These are phyloP conservation scores for Dysidea cf. avara DNA, from an alignment of 37 sponge, comb jelly and placozoan genomes.

Conservation along the genomic window DNA sequence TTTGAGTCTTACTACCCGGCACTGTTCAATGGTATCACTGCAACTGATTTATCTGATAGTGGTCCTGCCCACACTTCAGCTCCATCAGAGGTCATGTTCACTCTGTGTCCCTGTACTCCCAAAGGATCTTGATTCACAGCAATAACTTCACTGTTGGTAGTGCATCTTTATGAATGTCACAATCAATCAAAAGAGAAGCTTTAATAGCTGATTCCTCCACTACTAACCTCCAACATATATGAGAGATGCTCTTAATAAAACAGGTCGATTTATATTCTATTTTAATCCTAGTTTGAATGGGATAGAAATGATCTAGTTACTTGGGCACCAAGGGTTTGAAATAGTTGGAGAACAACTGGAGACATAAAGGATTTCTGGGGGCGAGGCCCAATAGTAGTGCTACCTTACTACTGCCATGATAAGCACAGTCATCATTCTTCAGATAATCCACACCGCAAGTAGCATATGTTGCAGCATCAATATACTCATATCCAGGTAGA, in stretches of 20 bases:
- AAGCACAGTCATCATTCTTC: too few species aligned
- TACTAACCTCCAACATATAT: constrained; percentile 78
- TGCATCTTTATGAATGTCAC: constrained; percentile 62
- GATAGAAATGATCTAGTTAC: constrained; percentile 52
- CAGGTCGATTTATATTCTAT: constrained; percentile 77
- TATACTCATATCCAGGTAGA: constrained; percentile 63
- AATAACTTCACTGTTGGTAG: constrained; percentile 80
- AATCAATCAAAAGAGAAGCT: constrained; percentile 81
- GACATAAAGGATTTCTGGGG: constrained; percentile 75
- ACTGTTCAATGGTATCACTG: constrained; percentile 65
- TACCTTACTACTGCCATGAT: constrained; percentile 43
- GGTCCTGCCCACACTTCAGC: constrained; percentile 79
- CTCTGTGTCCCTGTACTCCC: constrained; percentile 53
- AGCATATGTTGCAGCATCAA: constrained; percentile 78
- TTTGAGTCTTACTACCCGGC: constrained; percentile 1
- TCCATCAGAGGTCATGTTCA: constrained; percentile 5
- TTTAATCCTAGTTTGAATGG: constrained; percentile 84
- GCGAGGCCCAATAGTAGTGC: too few species aligned
- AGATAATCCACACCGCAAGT: constrained; percentile 46
- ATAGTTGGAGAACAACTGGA: constrained; percentile 86
- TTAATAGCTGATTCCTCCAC: constrained; percentile 75
- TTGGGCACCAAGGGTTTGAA: constrained; percentile 74
- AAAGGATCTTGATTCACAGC: constrained; percentile 79
- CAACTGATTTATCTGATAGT: constrained; percentile 31
- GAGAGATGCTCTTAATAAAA: constrained; percentile 76